Percentiles rank a stretch among this genome's conserved stretches.
Conservation (phyloP, 2,888 invertebrate species). For the Noctuana brunneofusca region DNA sequence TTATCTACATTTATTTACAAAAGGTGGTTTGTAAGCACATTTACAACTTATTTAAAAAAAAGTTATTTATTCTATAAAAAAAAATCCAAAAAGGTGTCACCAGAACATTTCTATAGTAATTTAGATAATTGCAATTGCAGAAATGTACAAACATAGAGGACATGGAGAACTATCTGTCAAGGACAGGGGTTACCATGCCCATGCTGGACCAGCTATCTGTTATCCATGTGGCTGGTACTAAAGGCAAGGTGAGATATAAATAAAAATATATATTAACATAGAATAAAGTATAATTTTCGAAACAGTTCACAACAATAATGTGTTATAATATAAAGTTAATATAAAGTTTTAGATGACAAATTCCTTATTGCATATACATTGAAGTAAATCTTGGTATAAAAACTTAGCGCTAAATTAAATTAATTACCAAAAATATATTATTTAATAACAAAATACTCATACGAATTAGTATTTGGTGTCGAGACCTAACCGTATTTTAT, state of each 20-base stretch:
- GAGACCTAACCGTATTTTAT: conserved; percentile 45
- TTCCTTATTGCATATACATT: conserved; percentile 9
- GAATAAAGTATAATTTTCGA: too few relatives aligned
- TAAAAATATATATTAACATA: not conserved
- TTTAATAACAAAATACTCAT: conserved; percentile 50
- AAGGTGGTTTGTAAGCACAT: too few relatives aligned
- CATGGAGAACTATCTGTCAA: conserved; percentile 82
- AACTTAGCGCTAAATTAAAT: conserved; percentile 46
- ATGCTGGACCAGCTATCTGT: conserved; percentile 89
- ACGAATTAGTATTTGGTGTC: conserved; percentile 76
- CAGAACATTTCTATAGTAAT: not conserved
- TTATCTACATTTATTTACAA: too few relatives aligned
- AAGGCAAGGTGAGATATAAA: conserved; percentile 89
- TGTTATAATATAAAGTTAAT: too few relatives aligned
- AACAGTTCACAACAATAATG: too few relatives aligned
- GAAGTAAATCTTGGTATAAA: conserved; percentile 32
- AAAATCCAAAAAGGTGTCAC: too few relatives aligned
- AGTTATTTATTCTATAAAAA: too few relatives aligned
- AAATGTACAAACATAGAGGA: conserved; percentile 74
- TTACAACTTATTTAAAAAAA: too few relatives aligned
- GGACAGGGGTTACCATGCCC: conserved; percentile 85
- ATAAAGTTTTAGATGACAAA: not conserved
- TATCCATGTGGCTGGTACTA: conserved; percentile 98
- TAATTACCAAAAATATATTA: conserved; percentile 49
- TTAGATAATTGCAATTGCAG: conserved; percentile 47